Evolutionary conservation across 2,797 vertebrate genomes (phyloP).

Genomic region (Aplochiton taeniatus): DNA sequence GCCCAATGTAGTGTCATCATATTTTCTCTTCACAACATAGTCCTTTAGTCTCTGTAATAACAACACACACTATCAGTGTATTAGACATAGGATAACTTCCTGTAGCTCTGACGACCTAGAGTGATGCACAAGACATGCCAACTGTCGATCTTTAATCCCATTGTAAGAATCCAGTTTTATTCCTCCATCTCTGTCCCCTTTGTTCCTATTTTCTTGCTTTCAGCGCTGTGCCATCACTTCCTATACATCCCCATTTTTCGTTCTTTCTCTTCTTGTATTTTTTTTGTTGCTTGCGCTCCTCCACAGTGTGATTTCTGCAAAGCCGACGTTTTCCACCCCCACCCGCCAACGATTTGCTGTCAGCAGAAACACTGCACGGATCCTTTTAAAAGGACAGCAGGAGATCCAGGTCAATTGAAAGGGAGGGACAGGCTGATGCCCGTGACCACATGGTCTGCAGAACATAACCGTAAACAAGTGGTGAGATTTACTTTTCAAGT

Average conservation of each 20-base stretch:
- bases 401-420: conserved; percentile 38
- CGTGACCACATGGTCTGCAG: background rate
- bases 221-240: background rate
- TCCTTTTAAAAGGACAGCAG: conserved; percentile 44
- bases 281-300: conserved; percentile 6
- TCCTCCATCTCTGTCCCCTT: background rate
- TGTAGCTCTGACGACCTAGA: too few species aligned
- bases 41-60: too few species aligned
- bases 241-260: conserved; percentile 5
- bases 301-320: conserved; percentile 46
- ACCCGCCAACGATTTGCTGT: conserved; percentile 56
- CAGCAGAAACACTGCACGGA: conserved; percentile 51
- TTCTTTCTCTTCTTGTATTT: background rate
- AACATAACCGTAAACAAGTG: conserved; percentile 26
- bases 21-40: too few species aligned
- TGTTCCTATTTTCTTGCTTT: background rate
- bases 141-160: background rate
- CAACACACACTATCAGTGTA: too few species aligned
- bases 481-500: background rate
- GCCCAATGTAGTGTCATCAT: too few species aligned
- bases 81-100: too few species aligned
- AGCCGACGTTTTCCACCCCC: conserved; percentile 52
- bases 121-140: too few species aligned
- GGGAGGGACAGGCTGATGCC: conserved; percentile 4
- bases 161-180: background rate